A percentile compares a stretch with the other conserved stretches of the same genome.
These are phyloP conservation scores for Fundulus diaphanus DNA, from an alignment of 2,797 vertebrate species.

Conservation along the genomic window DNA sequence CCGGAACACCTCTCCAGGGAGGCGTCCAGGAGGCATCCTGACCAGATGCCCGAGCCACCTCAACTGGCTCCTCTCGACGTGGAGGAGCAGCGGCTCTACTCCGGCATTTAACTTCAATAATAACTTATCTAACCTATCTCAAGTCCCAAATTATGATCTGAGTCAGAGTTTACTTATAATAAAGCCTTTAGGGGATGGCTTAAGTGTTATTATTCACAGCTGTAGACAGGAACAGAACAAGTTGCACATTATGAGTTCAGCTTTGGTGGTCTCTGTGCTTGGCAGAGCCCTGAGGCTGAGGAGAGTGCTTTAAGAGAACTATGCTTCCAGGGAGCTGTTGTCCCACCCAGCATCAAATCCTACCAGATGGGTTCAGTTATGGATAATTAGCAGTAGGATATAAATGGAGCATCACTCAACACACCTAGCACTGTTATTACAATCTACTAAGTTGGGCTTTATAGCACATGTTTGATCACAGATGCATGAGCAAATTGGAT, in stretches of 20 bases:
- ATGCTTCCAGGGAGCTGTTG: slow-evolving; percentile 34
- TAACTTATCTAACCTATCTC: too few species aligned
- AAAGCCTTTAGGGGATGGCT: slow-evolving; percentile 39
- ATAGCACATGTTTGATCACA: slow-evolving; percentile 50
- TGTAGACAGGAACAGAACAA: slow-evolving; percentile 47
- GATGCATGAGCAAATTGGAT: slow-evolving; percentile 21
- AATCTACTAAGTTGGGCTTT: slow-evolving; percentile 39
- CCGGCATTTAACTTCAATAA: slow-evolving; percentile 7
- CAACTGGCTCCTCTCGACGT: too few species aligned
- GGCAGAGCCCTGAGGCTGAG: slow-evolving; percentile 33
- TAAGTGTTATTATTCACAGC: slow-evolving; percentile 25
- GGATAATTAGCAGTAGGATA: slow-evolving; percentile 79
- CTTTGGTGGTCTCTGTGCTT: slow-evolving; percentile 66
- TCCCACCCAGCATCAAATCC: slow-evolving; percentile 67
- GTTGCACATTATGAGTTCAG: slow-evolving; percentile 64
- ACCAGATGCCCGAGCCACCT: too few species aligned
- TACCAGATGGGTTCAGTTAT: slow-evolving; percentile 85
- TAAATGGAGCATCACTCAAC: slow-evolving; percentile 70
- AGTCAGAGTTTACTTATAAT: slow-evolving; percentile 47
- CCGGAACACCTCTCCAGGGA: too few species aligned
- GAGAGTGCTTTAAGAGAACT: slow-evolving; percentile 26
- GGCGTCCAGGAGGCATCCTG: too few species aligned
- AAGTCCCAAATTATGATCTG: slow-evolving; percentile 26
- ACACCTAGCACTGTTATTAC: slow-evolving; percentile 73
- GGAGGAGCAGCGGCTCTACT: too few species aligned